These are phyloP conservation scores for Dicyrtomina minuta DNA, from an alignment of 2,888 invertebrate genomes.

Conservation along the genomic window DNA sequence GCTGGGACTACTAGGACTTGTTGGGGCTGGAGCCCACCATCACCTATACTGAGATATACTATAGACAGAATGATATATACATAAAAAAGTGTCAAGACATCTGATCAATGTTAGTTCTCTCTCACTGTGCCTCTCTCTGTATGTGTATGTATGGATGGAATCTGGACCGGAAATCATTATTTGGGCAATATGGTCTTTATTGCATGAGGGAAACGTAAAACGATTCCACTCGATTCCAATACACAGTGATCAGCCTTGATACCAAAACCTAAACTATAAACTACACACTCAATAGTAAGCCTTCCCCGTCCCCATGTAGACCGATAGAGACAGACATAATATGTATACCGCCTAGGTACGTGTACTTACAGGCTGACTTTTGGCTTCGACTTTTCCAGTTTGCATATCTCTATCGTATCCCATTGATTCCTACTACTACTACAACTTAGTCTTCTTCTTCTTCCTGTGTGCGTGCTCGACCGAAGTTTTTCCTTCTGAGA, in stretches of 20 bases:
- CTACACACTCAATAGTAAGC: neutral
- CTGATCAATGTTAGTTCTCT: constrained; percentile 52
- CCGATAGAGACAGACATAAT: neutral
- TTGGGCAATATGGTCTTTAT: constrained; percentile 55
- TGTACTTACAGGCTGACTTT: too few relatives aligned
- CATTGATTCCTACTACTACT: constrained; percentile 14
- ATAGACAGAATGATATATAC: neutral
- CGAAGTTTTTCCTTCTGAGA: neutral
- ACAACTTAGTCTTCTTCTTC: neutral
- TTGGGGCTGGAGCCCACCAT: neutral
- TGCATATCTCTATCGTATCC: neutral
- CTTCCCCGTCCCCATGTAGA: neutral
- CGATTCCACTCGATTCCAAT: constrained; percentile 41
- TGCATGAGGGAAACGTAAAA: constrained; percentile 41
- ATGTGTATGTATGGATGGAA: constrained; percentile 36
- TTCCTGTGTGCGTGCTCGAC: neutral
- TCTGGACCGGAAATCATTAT: constrained; percentile 54
- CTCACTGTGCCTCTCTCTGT: too few relatives aligned
- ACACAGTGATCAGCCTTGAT: constrained; percentile 43
- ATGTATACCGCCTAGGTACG: too few relatives aligned
- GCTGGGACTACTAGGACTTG: neutral
- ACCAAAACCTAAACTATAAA: constrained; percentile 28
- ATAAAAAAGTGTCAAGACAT: constrained; percentile 53
- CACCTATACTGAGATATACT: neutral
- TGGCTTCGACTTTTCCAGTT: too few relatives aligned